Evolutionary conservation across 2,888 invertebrate species (phyloP).

Genomic region (Leuctra nigra): DNA sequence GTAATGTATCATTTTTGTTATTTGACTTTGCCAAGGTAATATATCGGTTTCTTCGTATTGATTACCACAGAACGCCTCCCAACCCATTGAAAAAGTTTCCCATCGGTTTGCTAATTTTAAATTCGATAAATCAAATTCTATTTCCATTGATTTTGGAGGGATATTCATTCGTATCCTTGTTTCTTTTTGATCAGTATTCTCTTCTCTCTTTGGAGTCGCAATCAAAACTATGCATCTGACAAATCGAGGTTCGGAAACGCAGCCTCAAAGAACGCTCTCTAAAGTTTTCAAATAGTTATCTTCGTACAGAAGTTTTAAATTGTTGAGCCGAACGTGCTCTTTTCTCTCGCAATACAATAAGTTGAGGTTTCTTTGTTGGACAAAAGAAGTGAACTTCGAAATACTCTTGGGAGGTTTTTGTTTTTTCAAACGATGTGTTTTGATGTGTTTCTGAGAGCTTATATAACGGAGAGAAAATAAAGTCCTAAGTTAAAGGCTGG

Average conservation of each 20-base stretch:
- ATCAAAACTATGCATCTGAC: slow-evolving; percentile 1
- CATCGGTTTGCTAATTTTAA: background rate
- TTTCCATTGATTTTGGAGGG: background rate
- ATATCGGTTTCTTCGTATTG: no score
- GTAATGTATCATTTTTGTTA: background rate
- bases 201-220: background rate
- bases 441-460: slow-evolving; percentile 11
- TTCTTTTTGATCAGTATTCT: background rate
- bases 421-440: slow-evolving; percentile 13
- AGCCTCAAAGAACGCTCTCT: slow-evolving; percentile 10
- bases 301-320: slow-evolving; percentile 16
- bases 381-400: slow-evolving; percentile 10
- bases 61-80: no score
- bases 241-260: slow-evolving; percentile 1
- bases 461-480: no score
- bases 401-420: slow-evolving; percentile 14
- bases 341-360: slow-evolving; percentile 13
- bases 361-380: slow-evolving; percentile 13
- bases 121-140: slow-evolving; percentile 1
- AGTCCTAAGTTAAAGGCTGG: slow-evolving; percentile 3
- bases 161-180: background rate
- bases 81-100: no score
- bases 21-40: background rate
- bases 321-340: slow-evolving; percentile 10
- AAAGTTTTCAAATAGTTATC: slow-evolving; percentile 17